Percentiles rank a stretch among this genome's conserved stretches.
These are phyloP conservation scores for Paramormyrops kingsleyae DNA, from an alignment of 2,113 vertebrate genomes.

Conservation along the genomic window DNA sequence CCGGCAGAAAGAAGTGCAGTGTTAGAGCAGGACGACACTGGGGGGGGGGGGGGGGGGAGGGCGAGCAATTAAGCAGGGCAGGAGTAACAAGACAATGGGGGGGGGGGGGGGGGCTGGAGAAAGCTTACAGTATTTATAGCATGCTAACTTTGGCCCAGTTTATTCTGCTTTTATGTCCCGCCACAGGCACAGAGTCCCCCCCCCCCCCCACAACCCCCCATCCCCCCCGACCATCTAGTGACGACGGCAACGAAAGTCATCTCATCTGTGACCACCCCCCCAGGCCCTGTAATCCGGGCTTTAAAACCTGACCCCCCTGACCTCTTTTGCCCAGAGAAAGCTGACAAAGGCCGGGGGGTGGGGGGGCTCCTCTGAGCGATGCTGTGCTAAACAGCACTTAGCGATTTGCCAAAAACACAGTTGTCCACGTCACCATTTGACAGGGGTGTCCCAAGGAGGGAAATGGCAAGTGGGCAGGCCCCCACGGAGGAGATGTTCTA, in stretches of 20 bases:
- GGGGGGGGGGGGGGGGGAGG: no score
- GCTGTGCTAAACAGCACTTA: background rate
- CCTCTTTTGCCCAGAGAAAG: background rate
- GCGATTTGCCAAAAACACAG: background rate
- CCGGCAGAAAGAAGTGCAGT: background rate
- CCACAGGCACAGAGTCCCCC: background rate
- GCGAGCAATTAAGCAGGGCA: background rate
- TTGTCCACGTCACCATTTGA: background rate
- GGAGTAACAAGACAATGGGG: background rate
- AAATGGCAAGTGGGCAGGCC: background rate
- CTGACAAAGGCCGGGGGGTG: background rate
- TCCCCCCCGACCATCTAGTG: background rate
- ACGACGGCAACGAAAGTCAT: background rate
- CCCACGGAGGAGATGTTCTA: background rate
- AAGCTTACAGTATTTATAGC: conserved; percentile 15
- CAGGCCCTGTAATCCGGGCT: background rate
- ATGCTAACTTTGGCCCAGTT: conserved; percentile 1
- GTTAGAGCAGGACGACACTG: background rate
- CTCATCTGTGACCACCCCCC: background rate
- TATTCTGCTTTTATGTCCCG: background rate
- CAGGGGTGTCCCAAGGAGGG: background rate
- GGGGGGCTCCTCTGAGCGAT: background rate
- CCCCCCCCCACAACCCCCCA: background rate
- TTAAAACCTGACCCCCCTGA: background rate
- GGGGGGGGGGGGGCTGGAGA: background rate